Base-by-base conservation (phyloP, 2,888 invertebrate genomes). In the Dryocosmus kuriphilus region DNA sequence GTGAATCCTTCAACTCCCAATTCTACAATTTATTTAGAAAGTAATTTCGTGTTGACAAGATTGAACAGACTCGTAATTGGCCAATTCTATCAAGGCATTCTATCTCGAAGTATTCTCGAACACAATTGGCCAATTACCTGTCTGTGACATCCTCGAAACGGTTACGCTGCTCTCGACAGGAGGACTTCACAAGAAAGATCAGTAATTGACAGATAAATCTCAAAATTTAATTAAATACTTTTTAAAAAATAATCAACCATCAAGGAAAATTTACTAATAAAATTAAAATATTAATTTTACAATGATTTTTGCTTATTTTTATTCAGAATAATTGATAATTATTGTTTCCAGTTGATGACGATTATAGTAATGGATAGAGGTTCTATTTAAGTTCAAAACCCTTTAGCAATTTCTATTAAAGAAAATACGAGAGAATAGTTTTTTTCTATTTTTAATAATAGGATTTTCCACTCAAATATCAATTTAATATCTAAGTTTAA, bases 101-200 rank as follows among this genome's bases (percentile, higher is more conserved):
- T 67, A 67, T 67, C 67, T 67, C 67, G 67, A 67, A 67, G 67
- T 67, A 67, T 67, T 67, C 67, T 67, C 67, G 46, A 67, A 67
- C 67, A 67, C 67, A 67, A 67, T 67, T 67, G 67, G 67, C 67
- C 67, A 67, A 67, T 67, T 67, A 67, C 67, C 67, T 67, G 67
- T 67, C 67, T 67, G 67, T 67, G 67, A 67, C 67, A 67, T 67
- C 46, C 67, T 51, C 46, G 67, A 46, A 67, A 67, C 67, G 46
- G 67, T 67, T 67, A 67, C 67, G 67, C 67, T 67, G 67, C 67
- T 67, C 67, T 67, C 38, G 67, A 67, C 67, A 67, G 67, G 27
- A 22, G 22, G 35, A 65, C 46, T 67, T 46, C 67, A 67, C 46
- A 67, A 46, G 46, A 67, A 51, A 67, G 41, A 67, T 67, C 46